These are phyloP conservation scores for Cynopterus sphinx DNA, from an alignment of 2,797 vertebrate genomes.

Conservation along the genomic window DNA sequence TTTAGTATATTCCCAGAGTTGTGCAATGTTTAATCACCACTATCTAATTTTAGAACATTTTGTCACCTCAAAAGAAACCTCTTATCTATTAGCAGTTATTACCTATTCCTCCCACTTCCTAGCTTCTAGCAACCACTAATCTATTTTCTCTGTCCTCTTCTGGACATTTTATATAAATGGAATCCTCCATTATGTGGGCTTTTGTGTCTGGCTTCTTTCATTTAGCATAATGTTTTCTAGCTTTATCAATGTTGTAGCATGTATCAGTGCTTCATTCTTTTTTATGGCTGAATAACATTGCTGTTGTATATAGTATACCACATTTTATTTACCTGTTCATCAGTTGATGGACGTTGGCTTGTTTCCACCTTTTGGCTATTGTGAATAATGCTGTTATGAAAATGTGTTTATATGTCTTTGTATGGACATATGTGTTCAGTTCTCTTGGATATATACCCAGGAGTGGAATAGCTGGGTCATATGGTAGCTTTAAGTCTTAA, in stretches of 20 bases:
- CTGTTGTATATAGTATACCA: background rate
- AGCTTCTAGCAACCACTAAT: background rate
- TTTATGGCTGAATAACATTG: background rate
- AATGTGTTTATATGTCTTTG: background rate
- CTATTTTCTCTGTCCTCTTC: background rate
- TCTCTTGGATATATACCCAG: background rate
- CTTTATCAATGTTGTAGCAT: background rate
- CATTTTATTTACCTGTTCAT: background rate
- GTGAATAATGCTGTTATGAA: background rate
- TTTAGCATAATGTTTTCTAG: background rate
- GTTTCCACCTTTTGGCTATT: background rate
- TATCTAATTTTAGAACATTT: background rate
- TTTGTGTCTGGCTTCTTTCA: background rate
- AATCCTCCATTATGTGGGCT: background rate
- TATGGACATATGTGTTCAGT: background rate
- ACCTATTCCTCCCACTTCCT: background rate
- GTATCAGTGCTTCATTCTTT: background rate
- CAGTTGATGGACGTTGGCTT: background rate
- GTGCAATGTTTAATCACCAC: background rate
- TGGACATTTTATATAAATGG: background rate
- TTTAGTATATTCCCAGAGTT: background rate
- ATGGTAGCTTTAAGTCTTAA: background rate
- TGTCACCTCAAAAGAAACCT: background rate
- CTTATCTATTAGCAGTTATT: background rate
- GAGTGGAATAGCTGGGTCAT: background rate